Base-by-base conservation (phyloP, 1,140 invertebrate species). In the Drosophila busckii region DNA sequence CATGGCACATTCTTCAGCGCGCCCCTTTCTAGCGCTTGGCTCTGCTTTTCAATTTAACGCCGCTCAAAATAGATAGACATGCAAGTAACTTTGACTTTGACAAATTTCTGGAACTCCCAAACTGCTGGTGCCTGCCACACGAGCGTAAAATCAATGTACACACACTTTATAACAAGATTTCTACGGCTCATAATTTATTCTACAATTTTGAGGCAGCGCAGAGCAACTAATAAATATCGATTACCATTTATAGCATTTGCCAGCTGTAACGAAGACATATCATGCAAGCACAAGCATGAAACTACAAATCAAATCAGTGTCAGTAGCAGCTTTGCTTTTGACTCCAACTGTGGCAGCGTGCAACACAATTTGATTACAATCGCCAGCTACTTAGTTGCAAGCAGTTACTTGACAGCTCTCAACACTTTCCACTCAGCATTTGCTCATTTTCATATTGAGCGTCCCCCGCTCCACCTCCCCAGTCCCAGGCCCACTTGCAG, bases 31-130 rank as follows among this genome's bases (percentile, higher is more conserved):
- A 2, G 13, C 7, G 28, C 28, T 23, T 23, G 48, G 48, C 55
- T 41, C 41, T 53, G 44, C 46, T 45, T 41, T 60, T 45, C 46
- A 53, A 58, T 61, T 61, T 50, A 44, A 38, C 45, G 41, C 35
- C 48, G 42, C 46, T 37, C 55, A 48, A 48, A 65, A 54, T 65
- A 55, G 49, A 65, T 65, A 65, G 56, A 65, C 61, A 54, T 46
- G 48, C 41, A 46, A 65, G 56, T 52, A 35, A 46, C 41, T 60
- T 65, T 65, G 61, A 65, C 61, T 65, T 65, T 65, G 61, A 65
- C 61, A 65, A 65, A 65, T 65, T 65, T 53, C 37, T 37, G 13
- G 56, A 8, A 17, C n/a, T 35, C 46, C 37, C 41, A 44, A 64
- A 50, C 34, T 41, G 45, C 17, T 15, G 7, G 7, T 16, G 23